A percentile compares a stretch with the other conserved stretches of the same genome.
These are phyloP conservation scores for Coregonus sp. DNA, from an alignment of 2,797 vertebrate species.

Conservation along the genomic window DNA sequence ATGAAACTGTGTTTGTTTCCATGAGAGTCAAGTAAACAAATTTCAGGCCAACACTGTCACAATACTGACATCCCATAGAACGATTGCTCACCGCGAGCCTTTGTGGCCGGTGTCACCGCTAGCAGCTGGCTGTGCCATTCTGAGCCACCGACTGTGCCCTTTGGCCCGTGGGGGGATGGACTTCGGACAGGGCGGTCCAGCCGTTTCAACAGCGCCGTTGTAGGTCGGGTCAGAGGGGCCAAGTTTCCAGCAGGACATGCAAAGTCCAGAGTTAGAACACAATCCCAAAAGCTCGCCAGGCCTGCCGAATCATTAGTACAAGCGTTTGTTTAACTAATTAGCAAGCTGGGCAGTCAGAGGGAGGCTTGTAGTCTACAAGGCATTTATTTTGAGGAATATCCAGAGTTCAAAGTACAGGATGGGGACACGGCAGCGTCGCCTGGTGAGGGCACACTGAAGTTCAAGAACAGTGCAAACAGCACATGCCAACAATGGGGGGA, in stretches of 20 bases:
- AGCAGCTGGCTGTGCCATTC: slow-evolving; percentile 96
- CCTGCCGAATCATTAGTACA: slow-evolving; percentile 84
- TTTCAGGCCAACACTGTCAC: slow-evolving; percentile 60
- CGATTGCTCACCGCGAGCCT: slow-evolving; percentile 72
- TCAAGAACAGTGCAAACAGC: slow-evolving; percentile 99
- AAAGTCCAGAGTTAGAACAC: slow-evolving; percentile 82
- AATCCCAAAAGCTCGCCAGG: slow-evolving; percentile 78
- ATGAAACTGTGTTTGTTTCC: slow-evolving; percentile 22
- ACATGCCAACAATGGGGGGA: slow-evolving; percentile 84
- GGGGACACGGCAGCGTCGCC: slow-evolving; percentile 78
- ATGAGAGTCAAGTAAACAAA: slow-evolving; percentile 62
- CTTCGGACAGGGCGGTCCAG: slow-evolving; percentile 89
- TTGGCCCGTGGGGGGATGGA: slow-evolving; percentile 85
- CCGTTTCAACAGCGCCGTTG: slow-evolving; percentile 83
- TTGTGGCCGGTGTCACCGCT: slow-evolving; percentile 87
- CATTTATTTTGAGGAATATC: slow-evolving; percentile 68
- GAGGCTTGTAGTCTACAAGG: slow-evolving; percentile 77
- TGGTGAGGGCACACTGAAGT: slow-evolving; percentile 90
- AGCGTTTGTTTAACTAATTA: slow-evolving; percentile 99
- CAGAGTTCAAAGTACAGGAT: slow-evolving; percentile 82
- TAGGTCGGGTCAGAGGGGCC: slow-evolving; percentile 92
- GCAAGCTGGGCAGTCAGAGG: slow-evolving; percentile 89
- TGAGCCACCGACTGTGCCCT: slow-evolving; percentile 86
- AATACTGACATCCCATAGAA: slow-evolving; percentile 62
- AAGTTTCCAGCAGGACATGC: slow-evolving; percentile 84